phyloP scores from a whole-genome alignment of 2,113 vertebrate species.

The Fregetta grallaria region DNA sequence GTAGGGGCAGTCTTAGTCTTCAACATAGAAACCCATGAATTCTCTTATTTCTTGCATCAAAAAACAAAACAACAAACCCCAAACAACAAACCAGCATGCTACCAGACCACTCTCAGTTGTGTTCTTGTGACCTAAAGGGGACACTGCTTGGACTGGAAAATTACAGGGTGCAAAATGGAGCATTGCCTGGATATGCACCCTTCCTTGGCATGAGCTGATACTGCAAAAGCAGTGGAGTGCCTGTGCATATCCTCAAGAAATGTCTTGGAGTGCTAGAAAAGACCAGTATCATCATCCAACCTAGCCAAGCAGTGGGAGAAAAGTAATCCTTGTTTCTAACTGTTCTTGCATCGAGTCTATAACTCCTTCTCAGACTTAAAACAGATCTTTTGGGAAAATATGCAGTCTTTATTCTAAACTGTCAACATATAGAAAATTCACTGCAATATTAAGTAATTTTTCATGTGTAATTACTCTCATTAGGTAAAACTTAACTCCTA shows the following conservation, averaged over 20 bases:
- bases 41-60: background rate
- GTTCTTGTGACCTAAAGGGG: background rate
- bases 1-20: background rate
- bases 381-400: background rate
- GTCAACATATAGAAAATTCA: background rate
- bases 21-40: background rate
- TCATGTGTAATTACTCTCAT: background rate
- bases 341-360: background rate
- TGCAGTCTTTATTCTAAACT: background rate
- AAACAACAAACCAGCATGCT: background rate
- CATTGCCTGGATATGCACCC: background rate
- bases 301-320: background rate
- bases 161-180: background rate
- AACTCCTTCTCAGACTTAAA: background rate
- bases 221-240: background rate
- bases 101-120: background rate
- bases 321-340: background rate
- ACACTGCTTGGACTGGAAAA: background rate
- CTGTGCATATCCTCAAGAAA: background rate
- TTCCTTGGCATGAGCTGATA: background rate
- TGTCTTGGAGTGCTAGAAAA: background rate
- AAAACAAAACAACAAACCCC: background rate
- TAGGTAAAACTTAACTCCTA: background rate
- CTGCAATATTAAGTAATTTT: background rate
- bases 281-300: background rate